Evolutionary conservation across 2,113 vertebrate species (phyloP).

Genomic region (Boulengeromyrus knoepffleri): DNA sequence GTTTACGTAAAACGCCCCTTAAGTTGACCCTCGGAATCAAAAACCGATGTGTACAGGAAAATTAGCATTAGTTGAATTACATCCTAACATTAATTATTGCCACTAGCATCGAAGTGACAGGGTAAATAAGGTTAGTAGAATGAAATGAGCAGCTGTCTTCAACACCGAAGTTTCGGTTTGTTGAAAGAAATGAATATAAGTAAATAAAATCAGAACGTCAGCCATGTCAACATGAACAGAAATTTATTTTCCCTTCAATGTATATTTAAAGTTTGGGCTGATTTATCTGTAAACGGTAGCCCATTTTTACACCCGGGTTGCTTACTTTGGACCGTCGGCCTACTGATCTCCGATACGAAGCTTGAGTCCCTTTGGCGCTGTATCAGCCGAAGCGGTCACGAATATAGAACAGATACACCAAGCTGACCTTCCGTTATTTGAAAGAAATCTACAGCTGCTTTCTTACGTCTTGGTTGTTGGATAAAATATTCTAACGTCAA

Average conservation of each 20-base stretch:
- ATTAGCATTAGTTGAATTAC: background rate
- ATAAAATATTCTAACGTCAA: background rate
- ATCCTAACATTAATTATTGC: background rate
- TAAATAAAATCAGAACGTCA: background rate
- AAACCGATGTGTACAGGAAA: background rate
- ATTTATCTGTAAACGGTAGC: background rate
- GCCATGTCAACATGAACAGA: background rate
- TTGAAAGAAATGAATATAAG: background rate
- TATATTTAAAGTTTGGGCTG: background rate
- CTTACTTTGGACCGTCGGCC: background rate
- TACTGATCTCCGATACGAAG: background rate
- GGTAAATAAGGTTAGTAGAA: background rate
- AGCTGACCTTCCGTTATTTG: background rate
- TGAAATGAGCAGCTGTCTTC: background rate
- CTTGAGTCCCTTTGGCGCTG: background rate
- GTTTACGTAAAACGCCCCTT: background rate
- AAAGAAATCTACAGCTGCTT: background rate
- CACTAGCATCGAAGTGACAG: background rate
- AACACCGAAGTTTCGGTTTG: background rate
- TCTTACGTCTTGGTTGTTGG: background rate
- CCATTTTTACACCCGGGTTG: background rate
- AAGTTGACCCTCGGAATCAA: background rate
- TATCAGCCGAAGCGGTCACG: background rate
- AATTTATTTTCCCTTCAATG: background rate
- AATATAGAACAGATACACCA: background rate